These are phyloP conservation scores for Gadus chalcogrammus DNA, from an alignment of 2,113 vertebrate species.

Conservation along the genomic window DNA sequence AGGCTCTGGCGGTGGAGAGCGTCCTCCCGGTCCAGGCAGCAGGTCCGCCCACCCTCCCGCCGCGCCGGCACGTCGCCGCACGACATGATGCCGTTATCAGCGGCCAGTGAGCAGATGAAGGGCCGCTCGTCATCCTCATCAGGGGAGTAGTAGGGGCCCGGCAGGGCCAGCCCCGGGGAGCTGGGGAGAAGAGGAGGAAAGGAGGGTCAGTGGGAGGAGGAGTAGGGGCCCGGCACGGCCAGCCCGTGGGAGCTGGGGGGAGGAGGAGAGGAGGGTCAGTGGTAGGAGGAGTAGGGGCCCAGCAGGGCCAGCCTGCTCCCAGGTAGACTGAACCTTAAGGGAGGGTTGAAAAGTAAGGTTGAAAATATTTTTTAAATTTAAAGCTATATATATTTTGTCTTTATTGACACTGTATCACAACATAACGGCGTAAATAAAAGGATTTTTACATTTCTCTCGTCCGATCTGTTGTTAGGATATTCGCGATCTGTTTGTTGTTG, in stretches of 20 bases:
- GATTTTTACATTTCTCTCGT: too few species aligned
- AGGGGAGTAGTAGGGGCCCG: conserved; percentile 88
- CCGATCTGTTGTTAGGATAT: too few species aligned
- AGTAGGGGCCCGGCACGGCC: neutral
- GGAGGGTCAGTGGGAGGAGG: neutral
- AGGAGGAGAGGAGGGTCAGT: neutral
- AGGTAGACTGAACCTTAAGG: too few species aligned
- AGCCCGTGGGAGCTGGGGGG: neutral
- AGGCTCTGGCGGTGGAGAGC: conserved; percentile 82
- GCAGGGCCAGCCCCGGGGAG: conserved; percentile 85
- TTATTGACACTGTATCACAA: too few species aligned
- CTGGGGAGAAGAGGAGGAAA: conserved; percentile 53
- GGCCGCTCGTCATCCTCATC: conserved; percentile 95
- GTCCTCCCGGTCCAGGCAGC: conserved; percentile 93
- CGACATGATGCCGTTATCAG: conserved; percentile 97
- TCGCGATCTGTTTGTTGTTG: too few species aligned
- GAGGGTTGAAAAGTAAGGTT: too few species aligned
- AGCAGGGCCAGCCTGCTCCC: neutral
- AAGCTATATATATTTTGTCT: too few species aligned
- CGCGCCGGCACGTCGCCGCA: conserved; percentile 87
- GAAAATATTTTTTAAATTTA: too few species aligned
- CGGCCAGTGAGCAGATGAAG: conserved; percentile 94
- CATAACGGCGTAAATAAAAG: too few species aligned
- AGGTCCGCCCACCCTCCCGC: conserved; percentile 87
- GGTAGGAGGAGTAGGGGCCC: neutral